phyloP scores from a whole-genome alignment of 2,888 invertebrate genomes.

The Volucella zonaria region DNA sequence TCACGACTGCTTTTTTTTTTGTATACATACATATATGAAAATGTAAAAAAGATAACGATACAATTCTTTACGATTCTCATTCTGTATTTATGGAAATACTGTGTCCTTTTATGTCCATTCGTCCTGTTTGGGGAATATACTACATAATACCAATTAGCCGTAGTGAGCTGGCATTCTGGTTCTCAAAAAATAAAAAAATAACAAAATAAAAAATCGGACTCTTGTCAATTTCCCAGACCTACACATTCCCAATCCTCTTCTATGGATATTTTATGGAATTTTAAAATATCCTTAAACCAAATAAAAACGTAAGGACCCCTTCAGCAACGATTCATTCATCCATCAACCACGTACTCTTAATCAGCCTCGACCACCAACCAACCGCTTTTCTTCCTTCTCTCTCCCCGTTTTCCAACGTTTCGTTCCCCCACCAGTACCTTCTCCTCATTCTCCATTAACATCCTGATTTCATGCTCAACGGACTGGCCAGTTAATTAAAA shows the following conservation, averaged over 20 bases:
- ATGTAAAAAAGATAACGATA: constrained; percentile 16
- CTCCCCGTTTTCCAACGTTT: not conserved
- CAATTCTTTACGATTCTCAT: constrained; percentile 47
- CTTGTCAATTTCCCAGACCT: constrained; percentile 52
- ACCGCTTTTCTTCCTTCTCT: constrained; percentile 15
- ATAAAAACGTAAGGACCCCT: constrained; percentile 73
- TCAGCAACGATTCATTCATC: constrained; percentile 62
- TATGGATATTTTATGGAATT: constrained; percentile 73
- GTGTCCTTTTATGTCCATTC: constrained; percentile 63
- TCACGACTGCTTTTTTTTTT: constrained; percentile 30
- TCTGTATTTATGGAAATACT: constrained; percentile 59
- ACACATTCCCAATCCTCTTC: not conserved
- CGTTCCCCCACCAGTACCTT: not conserved
- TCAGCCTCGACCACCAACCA: constrained; percentile 18
- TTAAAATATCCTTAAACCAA: constrained; percentile 73
- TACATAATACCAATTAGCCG: constrained; percentile 57
- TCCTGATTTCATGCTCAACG: constrained; percentile 71
- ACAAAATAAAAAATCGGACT: constrained; percentile 54
- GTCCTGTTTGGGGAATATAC: constrained; percentile 66
- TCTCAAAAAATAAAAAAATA: too few species aligned
- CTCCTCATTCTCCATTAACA: constrained; percentile 52
- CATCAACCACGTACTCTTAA: constrained; percentile 52
- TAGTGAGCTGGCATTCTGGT: constrained; percentile 46
- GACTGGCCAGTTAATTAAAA: constrained; percentile 73
- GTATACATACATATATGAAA: constrained; percentile 11